phyloP scores from a whole-genome alignment of 1,140 invertebrate species.

The Heliconius hewitsoni region DNA sequence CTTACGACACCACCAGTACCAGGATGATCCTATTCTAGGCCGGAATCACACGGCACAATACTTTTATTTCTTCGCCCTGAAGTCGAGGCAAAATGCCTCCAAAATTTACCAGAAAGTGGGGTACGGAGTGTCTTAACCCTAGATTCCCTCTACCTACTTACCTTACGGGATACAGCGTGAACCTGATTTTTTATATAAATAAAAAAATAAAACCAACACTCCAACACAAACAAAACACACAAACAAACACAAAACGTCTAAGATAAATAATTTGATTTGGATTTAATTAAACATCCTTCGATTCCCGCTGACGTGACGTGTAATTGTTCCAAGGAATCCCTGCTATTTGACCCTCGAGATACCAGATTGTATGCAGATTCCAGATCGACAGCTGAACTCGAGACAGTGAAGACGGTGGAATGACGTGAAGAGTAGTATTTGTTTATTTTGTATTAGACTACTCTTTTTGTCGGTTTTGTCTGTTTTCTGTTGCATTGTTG shows the following conservation, averaged over 20 bases:
- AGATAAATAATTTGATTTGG: constrained; percentile 57
- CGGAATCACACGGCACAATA: no score
- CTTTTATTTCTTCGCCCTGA: no score
- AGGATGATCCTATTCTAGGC: no score
- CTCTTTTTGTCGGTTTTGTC: background rate
- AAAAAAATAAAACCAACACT: constrained; percentile 12
- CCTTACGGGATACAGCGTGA: no score
- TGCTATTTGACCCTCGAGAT: constrained; percentile 9
- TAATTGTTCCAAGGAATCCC: constrained; percentile 30
- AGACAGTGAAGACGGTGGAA: constrained; percentile 20
- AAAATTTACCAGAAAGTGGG: no score
- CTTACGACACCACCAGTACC: no score
- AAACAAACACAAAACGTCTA: constrained; percentile 39
- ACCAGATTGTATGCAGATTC: constrained; percentile 14
- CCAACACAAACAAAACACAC: constrained; percentile 31
- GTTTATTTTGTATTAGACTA: background rate
- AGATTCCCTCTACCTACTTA: background rate
- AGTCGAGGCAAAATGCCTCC: no score
- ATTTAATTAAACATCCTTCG: constrained; percentile 66
- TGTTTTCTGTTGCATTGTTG: background rate
- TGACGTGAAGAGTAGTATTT: background rate
- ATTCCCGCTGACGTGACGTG: constrained; percentile 39
- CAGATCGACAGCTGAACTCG: constrained; percentile 4
- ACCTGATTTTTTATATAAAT: no score
- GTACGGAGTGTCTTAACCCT: background rate